These are phyloP conservation scores for Petrophora chlorosata DNA, from an alignment of 2,888 invertebrate species.

Conservation along the genomic window DNA sequence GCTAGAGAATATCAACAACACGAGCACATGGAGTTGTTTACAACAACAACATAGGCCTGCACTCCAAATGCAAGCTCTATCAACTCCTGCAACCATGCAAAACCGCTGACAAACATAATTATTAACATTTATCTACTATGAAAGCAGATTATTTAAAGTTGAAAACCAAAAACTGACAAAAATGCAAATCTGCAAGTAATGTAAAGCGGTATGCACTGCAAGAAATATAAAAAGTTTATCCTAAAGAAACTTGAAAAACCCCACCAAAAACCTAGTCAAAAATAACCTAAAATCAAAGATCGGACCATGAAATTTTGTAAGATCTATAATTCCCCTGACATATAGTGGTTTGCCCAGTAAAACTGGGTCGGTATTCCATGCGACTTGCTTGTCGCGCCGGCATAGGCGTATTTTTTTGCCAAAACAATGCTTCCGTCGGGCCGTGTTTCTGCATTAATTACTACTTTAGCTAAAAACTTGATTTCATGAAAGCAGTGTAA, in stretches of 20 bases:
- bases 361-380: not conserved
- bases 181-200: too few species aligned
- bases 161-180: too few species aligned
- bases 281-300: not conserved
- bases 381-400: conserved; percentile 11
- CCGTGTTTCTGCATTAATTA: conserved; percentile 60
- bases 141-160: too few species aligned
- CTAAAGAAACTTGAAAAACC: too few species aligned
- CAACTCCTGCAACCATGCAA: not conserved
- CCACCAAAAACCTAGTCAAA: too few species aligned
- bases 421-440: conserved; percentile 71
- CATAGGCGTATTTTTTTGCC: conserved; percentile 78
- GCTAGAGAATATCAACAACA: conserved; percentile 11
- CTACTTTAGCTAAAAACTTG: conserved; percentile 27
- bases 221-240: too few species aligned
- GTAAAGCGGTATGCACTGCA: too few species aligned
- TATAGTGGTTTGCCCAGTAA: not conserved
- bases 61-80: not conserved
- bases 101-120: not conserved
- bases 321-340: not conserved
- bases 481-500: conserved; percentile 22
- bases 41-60: conserved; percentile 44
- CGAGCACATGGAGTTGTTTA: conserved; percentile 60
- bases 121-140: too few species aligned
- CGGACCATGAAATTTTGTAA: not conserved